These are phyloP conservation scores for Brachionus angularis DNA, from an alignment of 1,140 invertebrate genomes.

Conservation along the genomic window DNA sequence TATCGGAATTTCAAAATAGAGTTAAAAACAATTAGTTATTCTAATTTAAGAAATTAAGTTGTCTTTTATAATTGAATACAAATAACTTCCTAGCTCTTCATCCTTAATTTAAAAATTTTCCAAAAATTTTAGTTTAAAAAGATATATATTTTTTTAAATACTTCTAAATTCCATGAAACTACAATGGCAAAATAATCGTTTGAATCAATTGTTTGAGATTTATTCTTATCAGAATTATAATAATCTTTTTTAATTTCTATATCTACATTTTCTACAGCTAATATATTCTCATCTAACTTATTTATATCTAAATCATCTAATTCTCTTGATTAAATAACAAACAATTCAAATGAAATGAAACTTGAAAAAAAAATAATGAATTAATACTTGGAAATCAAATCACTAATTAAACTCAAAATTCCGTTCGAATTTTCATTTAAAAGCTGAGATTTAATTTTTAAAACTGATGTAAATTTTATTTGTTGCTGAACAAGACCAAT, in stretches of 20 bases:
- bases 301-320: slow-evolving; percentile 18
- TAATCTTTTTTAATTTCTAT: slow-evolving; percentile 28
- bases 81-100: slow-evolving; percentile 37
- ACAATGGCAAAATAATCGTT: slow-evolving; percentile 17
- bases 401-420: background rate
- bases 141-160: background rate
- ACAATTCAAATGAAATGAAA: background rate
- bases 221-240: background rate
- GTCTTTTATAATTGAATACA: slow-evolving; percentile 28
- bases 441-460: slow-evolving; percentile 18
- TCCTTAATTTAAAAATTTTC: background rate
- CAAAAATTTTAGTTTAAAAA: too few species aligned
- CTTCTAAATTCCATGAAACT: slow-evolving; percentile 21
- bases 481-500: slow-evolving; percentile 25
- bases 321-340: background rate
- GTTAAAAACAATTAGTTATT: too few species aligned
- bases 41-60: too few species aligned
- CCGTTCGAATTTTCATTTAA: background rate
- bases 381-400: background rate
- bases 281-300: background rate
- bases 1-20: too few species aligned
- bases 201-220: background rate
- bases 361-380: background rate
- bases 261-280: slow-evolving; percentile 14
- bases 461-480: slow-evolving; percentile 30